Evolutionary conservation across 2,888 invertebrate genomes (phyloP), one percentile per base, ranked within the genome.

Genomic region (Spilosoma lubricipeda): DNA sequence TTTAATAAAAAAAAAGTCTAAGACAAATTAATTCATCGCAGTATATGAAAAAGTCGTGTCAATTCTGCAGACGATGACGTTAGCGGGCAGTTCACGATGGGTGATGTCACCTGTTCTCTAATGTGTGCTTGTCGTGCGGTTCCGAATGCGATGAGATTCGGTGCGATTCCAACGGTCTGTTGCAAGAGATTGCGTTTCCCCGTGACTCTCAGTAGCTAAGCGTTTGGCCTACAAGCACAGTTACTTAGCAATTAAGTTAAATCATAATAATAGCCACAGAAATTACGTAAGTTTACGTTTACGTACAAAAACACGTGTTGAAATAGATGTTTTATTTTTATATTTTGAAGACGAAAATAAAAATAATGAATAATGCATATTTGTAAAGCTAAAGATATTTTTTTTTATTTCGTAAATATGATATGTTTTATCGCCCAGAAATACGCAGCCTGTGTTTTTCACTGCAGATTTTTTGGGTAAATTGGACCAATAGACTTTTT

Each of bases 101-200:
- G 20, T 72, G 69, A 72, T 75, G 71, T 69, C 75, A 72, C 63
- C 52, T 33, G 36, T 39, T 66, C 30, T 71, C 27, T 75, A 72
- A 72, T 75, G 72, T 33, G 27, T 11, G 68, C 30, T 69, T 75
- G 72, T 48, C 71, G 69, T 68, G 74, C 11, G 67, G n/a, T 64
- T 33, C 33, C 42, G 20, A 63, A 23, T 64, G 71, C 65, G 33
- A 65, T 33, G 64, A 23, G 59, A 63, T 63, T 63, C 23, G 69
- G 59, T 27, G 69, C 0, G 70, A 70, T 45, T 70, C 63, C 63
- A 45, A 63, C 42, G 9, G n/a, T 20, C 45, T 73, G 52, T 30
- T 39, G 70, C 66, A 74, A 74, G 56, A 67, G 67, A 65, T 65
- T 66, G 20, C 33, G 70, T n/a, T 48, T 48, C 42, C 42, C 66